phyloP scores from a whole-genome alignment of 2,113 vertebrate species.

The Hassar affinis region DNA sequence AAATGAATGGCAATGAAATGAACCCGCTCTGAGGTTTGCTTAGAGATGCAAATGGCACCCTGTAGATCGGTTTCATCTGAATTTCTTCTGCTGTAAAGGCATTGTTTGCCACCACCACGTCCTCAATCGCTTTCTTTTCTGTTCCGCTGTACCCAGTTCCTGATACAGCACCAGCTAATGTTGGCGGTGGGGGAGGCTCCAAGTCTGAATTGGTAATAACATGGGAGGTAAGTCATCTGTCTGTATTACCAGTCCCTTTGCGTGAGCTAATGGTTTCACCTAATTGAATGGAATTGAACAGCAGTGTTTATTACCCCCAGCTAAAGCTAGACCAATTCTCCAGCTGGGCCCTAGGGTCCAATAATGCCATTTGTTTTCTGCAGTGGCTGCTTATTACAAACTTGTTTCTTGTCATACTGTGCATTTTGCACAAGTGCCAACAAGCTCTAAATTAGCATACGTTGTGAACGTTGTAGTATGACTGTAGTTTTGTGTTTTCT shows the following conservation, averaged over 20 bases:
- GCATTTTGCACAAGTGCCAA: conserved; percentile 23
- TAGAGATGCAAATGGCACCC: too few relatives aligned
- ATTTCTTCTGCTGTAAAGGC: too few relatives aligned
- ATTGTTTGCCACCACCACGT: too few relatives aligned
- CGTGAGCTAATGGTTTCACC: conserved; percentile 50
- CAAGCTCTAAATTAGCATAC: conserved; percentile 2
- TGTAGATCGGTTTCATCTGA: too few relatives aligned
- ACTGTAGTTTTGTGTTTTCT: conserved; percentile 78
- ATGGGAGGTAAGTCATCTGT: conserved; percentile 91
- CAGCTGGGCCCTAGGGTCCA: conserved; percentile 44
- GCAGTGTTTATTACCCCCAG: conserved; percentile 51
- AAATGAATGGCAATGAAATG: too few relatives aligned
- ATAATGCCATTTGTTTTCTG: conserved; percentile 50
- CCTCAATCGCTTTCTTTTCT: background rate
- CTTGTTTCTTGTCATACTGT: conserved; percentile 21
- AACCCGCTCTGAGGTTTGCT: too few relatives aligned
- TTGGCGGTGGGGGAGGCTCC: conserved; percentile 91
- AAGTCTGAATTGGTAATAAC: conserved; percentile 92
- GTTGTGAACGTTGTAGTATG: conserved; percentile 67
- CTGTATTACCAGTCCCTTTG: conserved; percentile 62
- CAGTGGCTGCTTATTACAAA: conserved; percentile 43
- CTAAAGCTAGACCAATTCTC: conserved; percentile 52
- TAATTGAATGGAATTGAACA: conserved; percentile 58
- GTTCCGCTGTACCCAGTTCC: conserved; percentile 76
- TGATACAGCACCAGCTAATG: conserved; percentile 85